These are phyloP conservation scores for Hedychridium roseum DNA, from an alignment of 2,888 invertebrate genomes.

Conservation along the genomic window DNA sequence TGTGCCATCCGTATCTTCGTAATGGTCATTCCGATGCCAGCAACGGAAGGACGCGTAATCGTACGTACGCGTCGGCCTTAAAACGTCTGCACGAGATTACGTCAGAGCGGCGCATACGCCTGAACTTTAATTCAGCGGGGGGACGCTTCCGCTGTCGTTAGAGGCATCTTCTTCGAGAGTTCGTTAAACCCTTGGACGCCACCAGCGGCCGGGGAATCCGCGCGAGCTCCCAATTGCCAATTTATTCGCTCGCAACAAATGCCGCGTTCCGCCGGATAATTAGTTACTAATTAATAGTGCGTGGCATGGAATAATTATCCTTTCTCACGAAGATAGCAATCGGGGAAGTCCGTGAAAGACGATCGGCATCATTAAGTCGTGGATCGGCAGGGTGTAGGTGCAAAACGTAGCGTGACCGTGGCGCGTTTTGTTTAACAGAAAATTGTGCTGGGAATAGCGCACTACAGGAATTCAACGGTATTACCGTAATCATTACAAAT, in stretches of 20 bases:
- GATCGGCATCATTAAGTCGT: slow-evolving; percentile 27
- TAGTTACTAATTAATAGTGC: slow-evolving; percentile 37
- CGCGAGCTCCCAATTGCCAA: neutral
- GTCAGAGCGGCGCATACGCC: no score
- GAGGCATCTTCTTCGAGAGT: no score
- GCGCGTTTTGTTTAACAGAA: slow-evolving; percentile 28
- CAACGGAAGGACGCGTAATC: no score
- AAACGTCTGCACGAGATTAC: no score
- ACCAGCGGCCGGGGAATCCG: neutral
- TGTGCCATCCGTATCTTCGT: no score
- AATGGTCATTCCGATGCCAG: no score
- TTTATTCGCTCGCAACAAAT: slow-evolving; percentile 17
- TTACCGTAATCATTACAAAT: no score
- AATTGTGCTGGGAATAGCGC: slow-evolving; percentile 35
- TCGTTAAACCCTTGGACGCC: slow-evolving; percentile 6
- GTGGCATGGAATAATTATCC: slow-evolving; percentile 19
- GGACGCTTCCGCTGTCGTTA: no score
- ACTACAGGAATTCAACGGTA: slow-evolving; percentile 23
- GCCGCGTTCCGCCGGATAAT: slow-evolving; percentile 22
- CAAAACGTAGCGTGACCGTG: slow-evolving; percentile 2
- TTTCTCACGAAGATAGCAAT: slow-evolving; percentile 35
- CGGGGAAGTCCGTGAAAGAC: slow-evolving; percentile 23
- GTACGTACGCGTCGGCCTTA: no score
- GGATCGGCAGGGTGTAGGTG: neutral
- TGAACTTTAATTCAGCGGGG: no score